Base-by-base conservation (phyloP, 2,797 vertebrate species). In the Macropus fuliginosus region DNA sequence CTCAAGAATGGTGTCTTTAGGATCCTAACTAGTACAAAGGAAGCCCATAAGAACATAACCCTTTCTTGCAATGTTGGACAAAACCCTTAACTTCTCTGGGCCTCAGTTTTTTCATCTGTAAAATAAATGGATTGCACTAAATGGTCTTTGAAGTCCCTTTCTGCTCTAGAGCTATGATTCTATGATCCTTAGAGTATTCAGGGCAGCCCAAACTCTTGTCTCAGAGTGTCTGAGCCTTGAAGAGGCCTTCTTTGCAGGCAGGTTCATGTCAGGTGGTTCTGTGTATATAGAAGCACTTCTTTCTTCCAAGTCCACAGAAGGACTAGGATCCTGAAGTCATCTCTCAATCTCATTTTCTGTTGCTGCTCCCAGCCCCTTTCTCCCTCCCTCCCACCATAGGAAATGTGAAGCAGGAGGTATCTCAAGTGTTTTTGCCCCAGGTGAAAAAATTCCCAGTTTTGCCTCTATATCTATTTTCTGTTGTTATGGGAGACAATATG, bases 241-340 rank as follows among this genome's bases (percentile, higher is more conserved):
- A 40, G 40, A 74, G 16, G 40, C 14, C 99, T 99, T 66, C 31
- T 81, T 46, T 81, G 74, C 9, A 81, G 40, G 74, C 21, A 81
- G 40, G 10, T 27, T 81, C 40, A 81, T 24, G 74, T 27, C 40
- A 81, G 74, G 24, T 40, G 46, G 0, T 46, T 81, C n/a, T 81
- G 21, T 3, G 9, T 10, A 10, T 81, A 46, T 27, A 81, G 18
- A 81, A 81, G 21, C 2, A 81, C n/a, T 81, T 74, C 18, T 81
- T 46, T 8, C 74, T 81, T 81, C 34, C 34, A 34, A 5, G 11
- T 62, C 31, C 27, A 74, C 40, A n/a, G 62, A 74, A 74, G n/a
- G 5, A 40, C 34, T 74, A 74, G 74, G 40, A 81, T 81, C 18
- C 40, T 81, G n/a, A 81, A 46, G 8, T 81, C 40, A 24, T 46